Conservation (phyloP, 1,140 invertebrate species). For the Bilobella aurantiaca region DNA sequence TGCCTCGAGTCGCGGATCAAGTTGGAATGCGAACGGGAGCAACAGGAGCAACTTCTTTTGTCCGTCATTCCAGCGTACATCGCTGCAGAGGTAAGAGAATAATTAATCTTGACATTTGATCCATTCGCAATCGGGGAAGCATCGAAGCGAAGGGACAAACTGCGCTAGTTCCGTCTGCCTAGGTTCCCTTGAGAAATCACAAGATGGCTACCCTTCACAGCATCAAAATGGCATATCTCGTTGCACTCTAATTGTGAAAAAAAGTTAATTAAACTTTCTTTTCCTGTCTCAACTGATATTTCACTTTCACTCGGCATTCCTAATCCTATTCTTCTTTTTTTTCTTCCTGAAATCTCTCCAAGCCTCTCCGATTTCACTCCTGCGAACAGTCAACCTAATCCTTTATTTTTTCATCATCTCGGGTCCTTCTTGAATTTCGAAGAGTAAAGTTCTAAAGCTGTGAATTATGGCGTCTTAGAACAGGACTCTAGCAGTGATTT, state of each 20-base stretch:
- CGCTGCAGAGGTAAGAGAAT: constrained; percentile 62
- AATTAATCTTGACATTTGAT: neutral
- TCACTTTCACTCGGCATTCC: too few species aligned
- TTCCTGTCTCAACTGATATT: too few species aligned
- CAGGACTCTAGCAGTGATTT: too few species aligned
- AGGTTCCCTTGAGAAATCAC: neutral
- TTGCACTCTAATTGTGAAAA: neutral
- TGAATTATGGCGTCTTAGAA: too few species aligned
- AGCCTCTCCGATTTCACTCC: too few species aligned
- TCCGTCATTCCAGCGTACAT: constrained; percentile 90
- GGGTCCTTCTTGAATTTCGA: too few species aligned
- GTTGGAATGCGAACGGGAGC: constrained; percentile 80
- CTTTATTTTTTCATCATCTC: too few species aligned
- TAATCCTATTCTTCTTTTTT: neutral
- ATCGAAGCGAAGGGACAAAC: too few species aligned
- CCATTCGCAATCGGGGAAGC: too few species aligned
- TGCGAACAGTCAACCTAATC: too few species aligned
- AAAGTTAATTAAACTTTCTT: neutral
- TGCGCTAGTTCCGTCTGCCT: too few species aligned
- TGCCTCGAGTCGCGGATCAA: constrained; percentile 86
- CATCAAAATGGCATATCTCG: neutral
- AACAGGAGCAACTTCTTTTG: constrained; percentile 78
- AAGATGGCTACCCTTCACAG: neutral
- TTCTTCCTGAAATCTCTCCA: neutral
- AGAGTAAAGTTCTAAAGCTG: too few species aligned